These are phyloP conservation scores for Simalia tracyae DNA, from an alignment of 2,797 vertebrate genomes.

Conservation along the genomic window DNA sequence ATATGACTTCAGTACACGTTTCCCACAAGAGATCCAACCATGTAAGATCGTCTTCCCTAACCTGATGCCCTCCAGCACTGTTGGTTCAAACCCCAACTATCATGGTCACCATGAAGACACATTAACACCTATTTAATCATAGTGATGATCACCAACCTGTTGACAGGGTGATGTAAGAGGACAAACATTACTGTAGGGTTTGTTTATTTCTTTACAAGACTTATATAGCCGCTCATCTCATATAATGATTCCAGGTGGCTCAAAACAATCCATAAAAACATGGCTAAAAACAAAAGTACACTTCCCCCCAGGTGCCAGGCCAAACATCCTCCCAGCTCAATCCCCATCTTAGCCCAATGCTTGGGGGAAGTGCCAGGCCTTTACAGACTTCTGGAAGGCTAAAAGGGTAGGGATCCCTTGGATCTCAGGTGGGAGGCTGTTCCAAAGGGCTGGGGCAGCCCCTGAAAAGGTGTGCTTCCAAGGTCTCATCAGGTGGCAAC, in stretches of 20 bases:
- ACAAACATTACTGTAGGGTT: background rate
- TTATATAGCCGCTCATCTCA: background rate
- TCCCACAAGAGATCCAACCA: background rate
- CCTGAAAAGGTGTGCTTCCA: too few relatives aligned
- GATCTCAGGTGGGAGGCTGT: background rate
- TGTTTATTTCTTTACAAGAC: background rate
- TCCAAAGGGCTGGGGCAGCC: too few relatives aligned
- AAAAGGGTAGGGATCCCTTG: background rate
- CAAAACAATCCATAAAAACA: background rate
- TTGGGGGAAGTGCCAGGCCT: background rate
- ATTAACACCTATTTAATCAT: background rate
- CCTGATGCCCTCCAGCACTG: background rate
- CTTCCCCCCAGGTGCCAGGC: background rate
- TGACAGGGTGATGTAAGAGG: background rate
- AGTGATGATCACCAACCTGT: too few relatives aligned
- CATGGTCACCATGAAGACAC: background rate
- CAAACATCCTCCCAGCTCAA: background rate
- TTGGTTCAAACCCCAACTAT: background rate
- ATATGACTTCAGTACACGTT: background rate
- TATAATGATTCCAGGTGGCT: background rate
- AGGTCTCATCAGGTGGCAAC: too few relatives aligned
- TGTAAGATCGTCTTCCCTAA: background rate
- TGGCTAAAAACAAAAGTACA: background rate
- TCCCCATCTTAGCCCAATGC: background rate
- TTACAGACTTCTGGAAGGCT: background rate